Percentiles rank a stretch among this genome's conserved stretches.
These are phyloP conservation scores for Procavia capensis DNA, from an alignment of 2,113 vertebrate species.

Conservation along the genomic window DNA sequence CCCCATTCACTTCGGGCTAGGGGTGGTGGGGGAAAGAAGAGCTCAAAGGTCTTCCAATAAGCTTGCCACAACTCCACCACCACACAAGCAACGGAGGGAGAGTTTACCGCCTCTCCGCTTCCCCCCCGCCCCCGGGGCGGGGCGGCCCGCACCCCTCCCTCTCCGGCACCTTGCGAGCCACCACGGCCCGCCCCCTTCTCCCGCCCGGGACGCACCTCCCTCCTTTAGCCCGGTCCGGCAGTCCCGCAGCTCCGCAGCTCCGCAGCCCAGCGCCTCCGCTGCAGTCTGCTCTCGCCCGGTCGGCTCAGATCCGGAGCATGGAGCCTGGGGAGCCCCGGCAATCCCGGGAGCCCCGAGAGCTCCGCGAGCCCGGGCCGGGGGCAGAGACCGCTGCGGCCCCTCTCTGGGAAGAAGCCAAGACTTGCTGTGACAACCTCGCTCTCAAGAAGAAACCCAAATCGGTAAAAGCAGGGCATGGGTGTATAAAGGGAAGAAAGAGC, in stretches of 20 bases:
- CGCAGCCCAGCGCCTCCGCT: background rate
- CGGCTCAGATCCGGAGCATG: conserved; percentile 58
- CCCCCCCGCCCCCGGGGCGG: background rate
- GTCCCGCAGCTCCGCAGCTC: background rate
- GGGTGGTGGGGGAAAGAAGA: background rate
- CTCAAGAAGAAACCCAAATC: conserved; percentile 90
- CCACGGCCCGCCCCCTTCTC: conserved; percentile 21
- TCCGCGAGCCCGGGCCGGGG: conserved; percentile 56
- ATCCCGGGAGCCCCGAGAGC: conserved; percentile 36
- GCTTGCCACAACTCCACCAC: background rate
- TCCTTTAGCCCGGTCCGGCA: background rate
- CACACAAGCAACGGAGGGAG: fast-evolving
- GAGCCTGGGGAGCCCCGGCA: conserved; percentile 50
- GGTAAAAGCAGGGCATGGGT: conserved; percentile 77
- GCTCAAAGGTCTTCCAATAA: background rate
- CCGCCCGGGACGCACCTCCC: conserved; percentile 60
- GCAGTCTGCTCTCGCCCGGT: background rate
- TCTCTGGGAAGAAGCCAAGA: conserved; percentile 86
- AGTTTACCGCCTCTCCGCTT: background rate
- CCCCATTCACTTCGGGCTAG: fast-evolving
- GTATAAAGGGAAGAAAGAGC: background rate
- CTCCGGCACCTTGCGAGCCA: too few species aligned
- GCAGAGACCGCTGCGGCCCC: conserved; percentile 51
- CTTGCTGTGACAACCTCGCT: conserved; percentile 86
- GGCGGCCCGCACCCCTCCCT: background rate